Base-by-base conservation (phyloP, 1,140 invertebrate genomes). In the Agrilus planipennis region DNA sequence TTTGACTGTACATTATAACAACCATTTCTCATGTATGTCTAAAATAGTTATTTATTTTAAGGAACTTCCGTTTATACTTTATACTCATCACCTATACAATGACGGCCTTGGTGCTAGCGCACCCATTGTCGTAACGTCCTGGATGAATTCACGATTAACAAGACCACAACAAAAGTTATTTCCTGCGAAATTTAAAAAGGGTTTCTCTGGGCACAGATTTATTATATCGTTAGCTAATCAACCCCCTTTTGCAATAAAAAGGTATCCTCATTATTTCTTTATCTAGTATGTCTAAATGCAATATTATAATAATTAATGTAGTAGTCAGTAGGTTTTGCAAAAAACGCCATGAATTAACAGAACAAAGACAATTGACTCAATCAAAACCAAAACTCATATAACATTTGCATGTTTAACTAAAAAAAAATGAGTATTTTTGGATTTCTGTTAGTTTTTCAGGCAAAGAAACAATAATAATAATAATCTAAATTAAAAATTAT, bases 171-270 rank as follows among this genome's bases (percentile, higher is more conserved):
- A 77, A 0, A 62, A 76, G 57, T 58, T 83, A 18, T 84, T 81
- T 61, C 78, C 79, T 7, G 46, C 53, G 2, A 84, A 84, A 61
- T 71, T 82, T 50, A 55, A 51, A 0, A 34, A 65, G 15, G 79
- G 81, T 9, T 81, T 82, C 50, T 70, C 76, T 20, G 79, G 79
- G 11, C 77, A 81, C 52, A 68, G 76, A 34, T 76, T 84, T 52
- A 58, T 72, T 25, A 67, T 83, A 2, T 63, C 76, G 7, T 69
- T 75, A 3, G 68, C 72, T 11, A 65, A 80, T 61, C 76, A 78
- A 46, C 79, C 81, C 12, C 81, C 81, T 0, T 83, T 71, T 57
- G 69, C 79, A 7, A 73, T 81, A 49, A 73, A 68, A 58, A 76
- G 66, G 70, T 76, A 65, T n/a, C n/a, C n/a, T n/a, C n/a, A n/a